These are phyloP conservation scores for Lindbergichthys nudifrons DNA, from an alignment of 2,797 vertebrate species.

Conservation along the genomic window DNA sequence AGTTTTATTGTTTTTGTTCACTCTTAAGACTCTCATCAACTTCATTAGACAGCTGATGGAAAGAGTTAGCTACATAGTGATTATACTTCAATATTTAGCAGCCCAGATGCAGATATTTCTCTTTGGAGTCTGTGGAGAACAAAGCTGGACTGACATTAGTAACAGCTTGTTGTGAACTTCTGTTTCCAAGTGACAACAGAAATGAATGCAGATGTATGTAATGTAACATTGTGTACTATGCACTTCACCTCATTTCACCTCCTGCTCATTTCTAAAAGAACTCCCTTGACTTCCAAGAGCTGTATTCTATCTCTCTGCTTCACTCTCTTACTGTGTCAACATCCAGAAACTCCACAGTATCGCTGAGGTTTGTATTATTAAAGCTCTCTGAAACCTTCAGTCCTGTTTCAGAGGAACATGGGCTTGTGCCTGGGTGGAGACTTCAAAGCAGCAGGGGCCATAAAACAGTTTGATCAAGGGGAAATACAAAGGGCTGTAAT, in stretches of 20 bases:
- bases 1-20: not conserved
- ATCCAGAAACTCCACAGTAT: slow-evolving; percentile 30
- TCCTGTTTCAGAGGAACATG: slow-evolving; percentile 14
- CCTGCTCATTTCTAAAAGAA: not conserved
- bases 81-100: not conserved
- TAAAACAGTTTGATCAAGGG: slow-evolving; percentile 43
- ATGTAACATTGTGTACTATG: not conserved
- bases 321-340: slow-evolving; percentile 6
- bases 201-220: not conserved
- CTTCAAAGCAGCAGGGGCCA: slow-evolving; percentile 32
- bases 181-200: not conserved
- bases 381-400: slow-evolving; percentile 26
- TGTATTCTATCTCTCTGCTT: not conserved
- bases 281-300: not conserved
- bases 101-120: not conserved
- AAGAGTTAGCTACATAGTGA: not conserved
- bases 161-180: not conserved
- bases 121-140: not conserved
- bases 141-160: not conserved
- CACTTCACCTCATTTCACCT: not conserved
- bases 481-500: slow-evolving; percentile 29
- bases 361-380: slow-evolving; percentile 26
- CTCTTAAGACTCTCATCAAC: not conserved
- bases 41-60: not conserved
- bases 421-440: slow-evolving; percentile 22